Evolutionary conservation across 2,113 vertebrate species (phyloP), one percentile per base, ranked within the genome.

Genomic region (Callopanchax toddi): DNA sequence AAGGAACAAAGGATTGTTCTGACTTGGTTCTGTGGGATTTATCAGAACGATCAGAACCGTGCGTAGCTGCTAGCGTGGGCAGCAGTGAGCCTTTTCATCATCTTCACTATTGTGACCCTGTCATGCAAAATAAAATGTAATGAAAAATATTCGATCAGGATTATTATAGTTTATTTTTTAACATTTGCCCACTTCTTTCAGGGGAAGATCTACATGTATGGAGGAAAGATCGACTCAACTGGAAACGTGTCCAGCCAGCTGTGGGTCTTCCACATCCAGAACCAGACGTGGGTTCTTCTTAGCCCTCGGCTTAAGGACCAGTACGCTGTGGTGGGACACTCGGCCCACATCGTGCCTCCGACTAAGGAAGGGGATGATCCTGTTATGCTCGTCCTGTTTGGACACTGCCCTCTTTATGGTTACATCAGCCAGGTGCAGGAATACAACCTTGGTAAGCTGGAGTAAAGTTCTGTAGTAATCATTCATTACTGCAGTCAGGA

Each of bases 201-300:
- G 97, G 95, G 95, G 40, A 90, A 94, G 29, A 94, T 99, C 81
- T 99, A 95, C 81, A 98, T 99, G 96, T 99, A 98, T 0, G 97
- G 97, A 11, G 97, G 97, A 6, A 99, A 99, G 88, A 93, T 98
- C 0, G 97, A 99, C 23, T 93, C 93, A 0, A 95, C 95, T 0
- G 97, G 97, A 8, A 99, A 98, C 1, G 95, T 99, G 61, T 97
- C 94, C 54, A 97, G 91, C 68, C 94, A 99, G 89, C 87, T 99
- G 66, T 96, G 95, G 95, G 92, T 96, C 16, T 95, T 99, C 79
- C 92, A 96, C 84, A 93, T 93, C 54, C 88, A 87, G 56, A 95
- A 91, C 75, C 94, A 96, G 78, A 95, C 93, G 1, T 99, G 97
- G 97, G 76, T 90, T 0, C 84, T 85, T 17, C 68, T 89, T 21